Conservation (phyloP, 2,797 vertebrate species). For the Poeciliopsis paucimaculata region DNA sequence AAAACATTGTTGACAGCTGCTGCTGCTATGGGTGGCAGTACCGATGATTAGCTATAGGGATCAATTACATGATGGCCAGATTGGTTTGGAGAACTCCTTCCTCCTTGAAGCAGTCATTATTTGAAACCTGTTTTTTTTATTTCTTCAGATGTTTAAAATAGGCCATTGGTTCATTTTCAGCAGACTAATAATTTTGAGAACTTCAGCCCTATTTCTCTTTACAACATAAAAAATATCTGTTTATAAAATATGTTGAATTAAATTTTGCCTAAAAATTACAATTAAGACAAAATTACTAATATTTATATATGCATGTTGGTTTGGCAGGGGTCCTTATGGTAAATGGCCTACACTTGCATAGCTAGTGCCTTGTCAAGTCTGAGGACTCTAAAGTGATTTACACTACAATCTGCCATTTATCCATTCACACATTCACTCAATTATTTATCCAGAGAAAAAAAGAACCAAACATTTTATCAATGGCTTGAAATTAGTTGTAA, state of each 20-base stretch:
- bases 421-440: neutral
- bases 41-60: neutral
- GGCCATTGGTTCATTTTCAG: neutral
- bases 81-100: neutral
- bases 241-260: neutral
- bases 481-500: neutral
- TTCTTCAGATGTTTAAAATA: neutral
- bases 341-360: neutral
- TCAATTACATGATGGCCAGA: neutral
- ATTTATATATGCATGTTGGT: neutral
- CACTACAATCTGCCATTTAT: neutral
- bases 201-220: neutral
- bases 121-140: neutral
- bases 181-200: neutral
- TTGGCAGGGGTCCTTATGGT: neutral
- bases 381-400: neutral
- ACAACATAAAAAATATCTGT: too few relatives aligned
- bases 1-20: neutral
- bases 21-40: neutral
- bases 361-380: neutral
- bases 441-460: neutral
- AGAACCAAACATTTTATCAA: neutral
- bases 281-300: neutral
- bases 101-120: neutral
- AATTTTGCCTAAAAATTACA: neutral